Percentiles rank a stretch among this genome's conserved stretches.
phyloP scores from a whole-genome alignment of 1,140 invertebrate species.

The Penaeus indicus region DNA sequence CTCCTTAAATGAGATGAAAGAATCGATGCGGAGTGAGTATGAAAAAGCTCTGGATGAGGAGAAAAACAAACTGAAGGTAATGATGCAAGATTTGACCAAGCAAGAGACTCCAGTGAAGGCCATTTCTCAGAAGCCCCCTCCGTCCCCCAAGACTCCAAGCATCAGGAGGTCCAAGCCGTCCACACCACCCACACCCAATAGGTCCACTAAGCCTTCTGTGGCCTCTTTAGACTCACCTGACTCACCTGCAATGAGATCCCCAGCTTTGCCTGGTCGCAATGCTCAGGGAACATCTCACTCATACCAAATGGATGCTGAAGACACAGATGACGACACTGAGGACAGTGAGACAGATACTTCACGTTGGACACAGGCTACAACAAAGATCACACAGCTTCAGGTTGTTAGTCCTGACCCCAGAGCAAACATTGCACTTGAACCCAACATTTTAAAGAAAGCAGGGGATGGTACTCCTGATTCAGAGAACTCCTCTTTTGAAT shows the following conservation, averaged over 20 bases:
- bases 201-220: slow-evolving; percentile 27
- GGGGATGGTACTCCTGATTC: not conserved
- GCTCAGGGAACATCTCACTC: not conserved
- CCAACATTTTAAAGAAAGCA: not conserved
- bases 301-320: slow-evolving; percentile 29
- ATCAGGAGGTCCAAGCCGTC: slow-evolving; percentile 11
- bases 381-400: slow-evolving; percentile 37
- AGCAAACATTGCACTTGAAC: not conserved
- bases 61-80: slow-evolving; percentile 30
- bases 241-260: not conserved
- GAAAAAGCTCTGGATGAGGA: slow-evolving; percentile 37
- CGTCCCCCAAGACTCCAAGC: slow-evolving; percentile 25
- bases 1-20: slow-evolving; percentile 43
- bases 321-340: slow-evolving; percentile 39
- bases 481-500: slow-evolving; percentile 21
- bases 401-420: slow-evolving; percentile 24
- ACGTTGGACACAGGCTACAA: slow-evolving; percentile 39
- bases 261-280: too few relatives aligned
- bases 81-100: slow-evolving; percentile 49
- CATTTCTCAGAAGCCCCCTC: slow-evolving; percentile 44
- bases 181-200: slow-evolving; percentile 25
- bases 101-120: slow-evolving; percentile 23
- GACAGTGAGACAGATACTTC: slow-evolving; percentile 50
- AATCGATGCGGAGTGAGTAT: slow-evolving; percentile 36
- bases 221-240: not conserved